These are phyloP conservation scores for Arbacia lixula DNA, from an alignment of 53 echinoderm and acorn worm species.

Conservation along the genomic window DNA sequence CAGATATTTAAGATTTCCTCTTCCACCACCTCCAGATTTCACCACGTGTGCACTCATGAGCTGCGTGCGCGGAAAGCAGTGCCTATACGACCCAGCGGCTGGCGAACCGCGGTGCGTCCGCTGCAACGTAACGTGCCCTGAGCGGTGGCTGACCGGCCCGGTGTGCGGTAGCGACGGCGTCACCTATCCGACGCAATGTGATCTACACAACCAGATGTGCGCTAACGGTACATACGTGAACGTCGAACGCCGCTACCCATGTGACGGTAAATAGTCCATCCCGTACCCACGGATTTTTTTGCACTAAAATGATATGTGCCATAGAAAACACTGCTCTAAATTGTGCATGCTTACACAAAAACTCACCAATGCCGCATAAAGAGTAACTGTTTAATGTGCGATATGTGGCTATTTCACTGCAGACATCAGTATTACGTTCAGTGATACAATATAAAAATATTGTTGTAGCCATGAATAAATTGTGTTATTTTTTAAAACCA, in stretches of 20 bases:
- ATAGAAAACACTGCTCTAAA: too few species aligned
- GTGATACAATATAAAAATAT: too few species aligned
- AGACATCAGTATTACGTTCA: too few species aligned
- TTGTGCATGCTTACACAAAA: too few species aligned
- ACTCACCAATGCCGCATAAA: too few species aligned
- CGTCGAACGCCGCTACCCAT: conserved; percentile 7
- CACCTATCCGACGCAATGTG: conserved; percentile 70
- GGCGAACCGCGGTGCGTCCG: conserved; percentile 62
- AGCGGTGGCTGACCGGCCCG: conserved; percentile 56
- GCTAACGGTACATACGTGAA: conserved; percentile 48
- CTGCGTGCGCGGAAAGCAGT: conserved; percentile 70
- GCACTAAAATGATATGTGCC: too few species aligned
- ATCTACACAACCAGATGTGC: conserved; percentile 66
- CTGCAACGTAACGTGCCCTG: conserved; percentile 64
- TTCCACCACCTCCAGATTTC: conserved; percentile 34
- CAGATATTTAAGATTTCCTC: too few species aligned
- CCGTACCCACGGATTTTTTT: too few species aligned
- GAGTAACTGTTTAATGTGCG: too few species aligned
- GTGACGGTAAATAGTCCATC: conserved; percentile 8
- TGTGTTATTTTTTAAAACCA: too few species aligned
- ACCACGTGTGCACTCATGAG: conserved; percentile 64
- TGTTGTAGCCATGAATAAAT: too few species aligned
- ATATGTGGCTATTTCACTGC: too few species aligned
- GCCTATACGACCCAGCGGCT: conserved; percentile 51
- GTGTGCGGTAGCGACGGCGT: conserved; percentile 64